A percentile compares a stretch with the other conserved stretches of the same genome.
Evolutionary conservation across 2,113 vertebrate genomes (phyloP).

Genomic region (Calcarius ornatus): DNA sequence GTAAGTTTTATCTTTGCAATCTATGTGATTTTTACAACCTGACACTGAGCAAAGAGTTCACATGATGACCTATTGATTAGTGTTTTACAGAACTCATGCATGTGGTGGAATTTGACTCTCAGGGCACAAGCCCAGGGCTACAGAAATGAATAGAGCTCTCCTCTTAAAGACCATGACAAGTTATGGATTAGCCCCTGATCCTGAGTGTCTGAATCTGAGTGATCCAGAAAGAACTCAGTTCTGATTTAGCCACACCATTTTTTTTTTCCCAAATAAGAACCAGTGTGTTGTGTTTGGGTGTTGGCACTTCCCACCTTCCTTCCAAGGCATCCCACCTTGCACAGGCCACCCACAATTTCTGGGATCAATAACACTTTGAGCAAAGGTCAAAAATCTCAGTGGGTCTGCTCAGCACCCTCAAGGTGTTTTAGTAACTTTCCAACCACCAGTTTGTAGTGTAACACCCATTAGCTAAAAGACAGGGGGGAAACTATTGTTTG

Average conservation of each 20-base stretch:
- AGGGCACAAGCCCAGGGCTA: neutral
- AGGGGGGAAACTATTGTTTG: accelerated
- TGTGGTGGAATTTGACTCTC: neutral
- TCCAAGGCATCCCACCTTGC: neutral
- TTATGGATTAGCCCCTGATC: neutral
- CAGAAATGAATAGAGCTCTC: neutral
- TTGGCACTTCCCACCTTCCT: neutral
- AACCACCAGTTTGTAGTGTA: neutral
- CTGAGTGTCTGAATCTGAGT: neutral
- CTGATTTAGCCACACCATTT: neutral
- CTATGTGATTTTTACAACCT: neutral
- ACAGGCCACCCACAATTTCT: neutral
- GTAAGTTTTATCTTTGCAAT: no score
- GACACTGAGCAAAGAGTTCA: neutral
- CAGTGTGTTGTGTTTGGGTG: neutral
- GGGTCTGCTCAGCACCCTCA: neutral
- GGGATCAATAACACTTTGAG: neutral
- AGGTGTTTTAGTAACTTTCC: neutral
- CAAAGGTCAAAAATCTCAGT: neutral
- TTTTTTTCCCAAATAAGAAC: neutral
- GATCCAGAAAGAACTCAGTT: neutral
- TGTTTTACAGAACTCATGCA: neutral
- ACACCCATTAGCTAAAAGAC: neutral
- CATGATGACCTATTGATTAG: neutral
- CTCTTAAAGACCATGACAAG: neutral